Percentiles rank a stretch among this genome's conserved stretches.
phyloP scores from a whole-genome alignment of 2,797 vertebrate species.

The Enteromius treurensis region DNA sequence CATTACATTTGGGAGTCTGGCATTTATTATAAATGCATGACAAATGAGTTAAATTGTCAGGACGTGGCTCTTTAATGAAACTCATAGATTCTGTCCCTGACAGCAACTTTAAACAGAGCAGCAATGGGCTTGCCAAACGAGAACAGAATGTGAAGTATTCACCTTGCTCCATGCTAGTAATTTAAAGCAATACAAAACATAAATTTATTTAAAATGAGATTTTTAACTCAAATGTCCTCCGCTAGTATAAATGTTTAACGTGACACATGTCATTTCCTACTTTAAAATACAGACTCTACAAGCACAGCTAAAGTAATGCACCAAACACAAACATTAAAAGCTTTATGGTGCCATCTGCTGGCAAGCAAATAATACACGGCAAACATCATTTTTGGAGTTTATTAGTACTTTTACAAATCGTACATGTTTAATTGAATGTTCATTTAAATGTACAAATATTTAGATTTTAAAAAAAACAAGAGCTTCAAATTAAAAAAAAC shows the following conservation, averaged over 20 bases:
- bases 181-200: neutral
- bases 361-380: neutral
- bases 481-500: neutral
- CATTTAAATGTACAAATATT: neutral
- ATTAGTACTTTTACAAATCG: neutral
- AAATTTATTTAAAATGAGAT: neutral
- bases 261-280: neutral
- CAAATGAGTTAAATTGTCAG: neutral
- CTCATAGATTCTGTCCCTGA: neutral
- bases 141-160: constrained; percentile 28
- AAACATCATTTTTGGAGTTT: neutral
- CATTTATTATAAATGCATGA: constrained; percentile 15
- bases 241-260: neutral
- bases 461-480: neutral
- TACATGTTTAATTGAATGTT: neutral
- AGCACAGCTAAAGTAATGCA: neutral
- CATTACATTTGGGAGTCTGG: neutral
- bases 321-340: neutral
- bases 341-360: constrained; percentile 14
- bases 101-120: constrained; percentile 2
- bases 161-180: neutral
- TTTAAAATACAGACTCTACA: neutral
- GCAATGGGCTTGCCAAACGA: neutral
- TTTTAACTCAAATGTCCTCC: neutral
- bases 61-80: neutral